Percentiles rank a stretch among this genome's conserved stretches.
Conservation (phyloP, 2,888 invertebrate genomes). For the Lithophane socia region DNA sequence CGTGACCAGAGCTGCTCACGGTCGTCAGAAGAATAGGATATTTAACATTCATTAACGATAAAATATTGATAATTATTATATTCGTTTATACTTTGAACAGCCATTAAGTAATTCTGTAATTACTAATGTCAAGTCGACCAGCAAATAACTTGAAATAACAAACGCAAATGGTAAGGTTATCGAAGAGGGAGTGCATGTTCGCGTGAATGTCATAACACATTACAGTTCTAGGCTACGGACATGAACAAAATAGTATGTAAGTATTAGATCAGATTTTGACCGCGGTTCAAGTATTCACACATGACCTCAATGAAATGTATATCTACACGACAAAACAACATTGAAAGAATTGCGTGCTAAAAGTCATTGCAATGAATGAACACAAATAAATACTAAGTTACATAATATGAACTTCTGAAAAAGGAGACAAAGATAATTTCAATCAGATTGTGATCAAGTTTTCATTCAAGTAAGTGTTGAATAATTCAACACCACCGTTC, state of each 20-base stretch:
- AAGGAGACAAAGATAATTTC: background rate
- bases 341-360: constrained; percentile 13
- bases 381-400: constrained; percentile 6
- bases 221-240: constrained; percentile 39
- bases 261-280: constrained; percentile 3
- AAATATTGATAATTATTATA: constrained; percentile 54
- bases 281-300: background rate
- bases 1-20: constrained; percentile 55
- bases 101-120: constrained; percentile 36
- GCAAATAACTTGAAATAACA: constrained; percentile 44
- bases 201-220: constrained; percentile 34
- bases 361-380: constrained; percentile 26
- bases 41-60: constrained; percentile 54
- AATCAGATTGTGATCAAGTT: constrained; percentile 2
- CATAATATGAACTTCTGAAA: constrained; percentile 7
- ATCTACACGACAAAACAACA: constrained; percentile 8
- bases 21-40: constrained; percentile 45
- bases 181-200: constrained; percentile 18
- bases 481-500: no score
- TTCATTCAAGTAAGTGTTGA: background rate
- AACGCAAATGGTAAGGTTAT: constrained; percentile 58
- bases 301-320: constrained; percentile 25
- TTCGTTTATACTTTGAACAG: constrained; percentile 20
- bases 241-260: constrained; percentile 4
- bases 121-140: constrained; percentile 45